Conservation (phyloP, 2,113 vertebrate genomes). For the Marmota flaviventris region DNA sequence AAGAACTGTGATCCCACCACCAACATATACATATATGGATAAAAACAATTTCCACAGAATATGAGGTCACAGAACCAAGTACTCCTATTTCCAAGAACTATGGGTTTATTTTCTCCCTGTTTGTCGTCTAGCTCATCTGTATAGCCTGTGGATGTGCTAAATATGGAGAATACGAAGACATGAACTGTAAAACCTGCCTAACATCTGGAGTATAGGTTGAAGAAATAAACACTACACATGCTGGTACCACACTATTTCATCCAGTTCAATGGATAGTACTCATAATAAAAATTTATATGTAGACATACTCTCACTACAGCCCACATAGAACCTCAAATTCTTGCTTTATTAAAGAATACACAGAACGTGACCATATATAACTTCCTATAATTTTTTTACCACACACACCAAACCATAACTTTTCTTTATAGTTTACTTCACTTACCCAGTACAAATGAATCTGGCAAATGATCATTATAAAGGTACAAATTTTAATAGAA, state of each 20-base stretch:
- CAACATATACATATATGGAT: background rate
- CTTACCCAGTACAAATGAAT: slow-evolving; percentile 2
- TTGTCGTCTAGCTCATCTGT: background rate
- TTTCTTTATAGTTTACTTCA: slow-evolving; percentile 33
- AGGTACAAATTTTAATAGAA: background rate
- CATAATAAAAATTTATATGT: background rate
- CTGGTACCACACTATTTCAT: background rate
- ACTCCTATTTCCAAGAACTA: background rate
- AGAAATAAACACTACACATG: background rate
- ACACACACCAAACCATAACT: slow-evolving; percentile 17
- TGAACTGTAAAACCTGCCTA: background rate
- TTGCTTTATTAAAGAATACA: slow-evolving; percentile 2
- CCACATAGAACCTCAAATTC: slow-evolving; percentile 4
- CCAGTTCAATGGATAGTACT: background rate
- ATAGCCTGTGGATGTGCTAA: background rate
- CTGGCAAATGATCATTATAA: slow-evolving; percentile 10
- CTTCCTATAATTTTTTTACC: background rate
- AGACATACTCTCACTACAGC: background rate
- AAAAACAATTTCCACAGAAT: background rate
- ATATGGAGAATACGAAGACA: background rate
- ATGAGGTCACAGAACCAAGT: background rate
- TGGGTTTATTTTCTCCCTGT: background rate
- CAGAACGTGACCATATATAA: background rate
- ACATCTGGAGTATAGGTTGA: background rate
- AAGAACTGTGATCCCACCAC: background rate